These are phyloP conservation scores for Decapterus maruadsi DNA, from an alignment of 2,797 vertebrate species.

Conservation along the genomic window DNA sequence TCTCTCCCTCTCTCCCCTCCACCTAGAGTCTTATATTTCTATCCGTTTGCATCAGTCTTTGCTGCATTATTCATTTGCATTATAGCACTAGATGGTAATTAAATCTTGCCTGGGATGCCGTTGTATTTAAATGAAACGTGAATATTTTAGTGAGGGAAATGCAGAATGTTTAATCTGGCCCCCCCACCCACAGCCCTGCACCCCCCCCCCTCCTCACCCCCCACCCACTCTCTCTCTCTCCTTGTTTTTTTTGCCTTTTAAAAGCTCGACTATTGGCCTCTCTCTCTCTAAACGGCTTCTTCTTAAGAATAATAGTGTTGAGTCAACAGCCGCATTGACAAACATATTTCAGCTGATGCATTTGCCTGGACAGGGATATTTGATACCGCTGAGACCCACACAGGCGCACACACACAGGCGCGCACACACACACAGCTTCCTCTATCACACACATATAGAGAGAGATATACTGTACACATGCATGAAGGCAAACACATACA, in stretches of 20 bases:
- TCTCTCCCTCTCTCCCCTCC: conserved; percentile 20
- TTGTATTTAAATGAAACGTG: conserved; percentile 87
- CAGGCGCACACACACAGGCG: conserved; percentile 33
- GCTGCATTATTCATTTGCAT: conserved; percentile 90
- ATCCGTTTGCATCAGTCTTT: conserved; percentile 85
- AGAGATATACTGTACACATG: neutral
- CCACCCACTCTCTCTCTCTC: conserved; percentile 23
- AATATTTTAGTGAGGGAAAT: conserved; percentile 84
- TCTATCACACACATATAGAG: conserved; percentile 27
- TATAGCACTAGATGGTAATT: conserved; percentile 85
- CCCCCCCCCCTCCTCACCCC: conserved; percentile 20
- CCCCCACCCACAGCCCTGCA: conserved; percentile 27
- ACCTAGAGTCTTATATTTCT: conserved; percentile 78
- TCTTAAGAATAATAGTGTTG: conserved; percentile 74
- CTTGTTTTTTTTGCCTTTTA: conserved; percentile 51
- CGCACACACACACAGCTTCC: conserved; percentile 34
- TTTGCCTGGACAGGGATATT: conserved; percentile 61
- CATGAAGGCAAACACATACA: conserved; percentile 22
- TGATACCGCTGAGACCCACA: conserved; percentile 57
- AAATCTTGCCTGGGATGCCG: conserved; percentile 82
- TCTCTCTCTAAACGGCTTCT: conserved; percentile 64
- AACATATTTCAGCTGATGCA: conserved; percentile 74
- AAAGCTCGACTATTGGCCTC: conserved; percentile 57
- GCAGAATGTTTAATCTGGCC: conserved; percentile 79
- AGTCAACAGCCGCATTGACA: conserved; percentile 78